Conservation (phyloP, 2,113 vertebrate species). For the Phyllostomus discolor region DNA sequence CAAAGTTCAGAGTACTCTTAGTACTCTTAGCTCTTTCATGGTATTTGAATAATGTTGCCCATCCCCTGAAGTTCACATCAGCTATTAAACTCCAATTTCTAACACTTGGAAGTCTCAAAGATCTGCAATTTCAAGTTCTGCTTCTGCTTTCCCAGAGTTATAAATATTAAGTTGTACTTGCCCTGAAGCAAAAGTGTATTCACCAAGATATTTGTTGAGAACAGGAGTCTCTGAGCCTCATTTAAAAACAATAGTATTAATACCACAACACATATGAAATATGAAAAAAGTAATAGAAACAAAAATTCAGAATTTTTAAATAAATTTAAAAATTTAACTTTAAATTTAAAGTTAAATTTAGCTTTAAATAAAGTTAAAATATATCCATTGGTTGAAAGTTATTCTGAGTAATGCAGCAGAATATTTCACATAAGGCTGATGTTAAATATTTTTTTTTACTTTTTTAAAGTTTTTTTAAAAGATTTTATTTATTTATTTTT, state of each 20-base stretch:
- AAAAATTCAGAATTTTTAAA: slow-evolving; percentile 72
- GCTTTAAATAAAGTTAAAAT: slow-evolving; percentile 68
- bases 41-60: slow-evolving; percentile 84
- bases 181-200: slow-evolving; percentile 86
- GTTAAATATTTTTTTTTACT: not conserved
- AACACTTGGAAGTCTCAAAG: slow-evolving; percentile 79
- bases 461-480: too few species aligned
- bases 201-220: slow-evolving; percentile 86
- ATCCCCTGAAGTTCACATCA: slow-evolving; percentile 83
- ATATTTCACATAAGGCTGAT: slow-evolving; percentile 26
- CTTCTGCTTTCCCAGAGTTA: slow-evolving; percentile 81
- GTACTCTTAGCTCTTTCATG: slow-evolving; percentile 74
- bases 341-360: too few species aligned
- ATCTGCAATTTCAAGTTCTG: slow-evolving; percentile 76
- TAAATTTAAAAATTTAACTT: slow-evolving; percentile 51
- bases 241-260: slow-evolving; percentile 83
- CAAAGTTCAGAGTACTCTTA: slow-evolving; percentile 78
- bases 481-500: too few species aligned
- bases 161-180: slow-evolving; percentile 85
- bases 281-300: slow-evolving; percentile 75
- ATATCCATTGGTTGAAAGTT: slow-evolving; percentile 66
- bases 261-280: slow-evolving; percentile 70
- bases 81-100: slow-evolving; percentile 84
- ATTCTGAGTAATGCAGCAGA: slow-evolving; percentile 70
- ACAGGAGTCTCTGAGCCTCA: slow-evolving; percentile 82